Evolutionary conservation across 2,888 invertebrate genomes (phyloP), one percentile per base, ranked within the genome.

Genomic region (Nebria brevicollis): DNA sequence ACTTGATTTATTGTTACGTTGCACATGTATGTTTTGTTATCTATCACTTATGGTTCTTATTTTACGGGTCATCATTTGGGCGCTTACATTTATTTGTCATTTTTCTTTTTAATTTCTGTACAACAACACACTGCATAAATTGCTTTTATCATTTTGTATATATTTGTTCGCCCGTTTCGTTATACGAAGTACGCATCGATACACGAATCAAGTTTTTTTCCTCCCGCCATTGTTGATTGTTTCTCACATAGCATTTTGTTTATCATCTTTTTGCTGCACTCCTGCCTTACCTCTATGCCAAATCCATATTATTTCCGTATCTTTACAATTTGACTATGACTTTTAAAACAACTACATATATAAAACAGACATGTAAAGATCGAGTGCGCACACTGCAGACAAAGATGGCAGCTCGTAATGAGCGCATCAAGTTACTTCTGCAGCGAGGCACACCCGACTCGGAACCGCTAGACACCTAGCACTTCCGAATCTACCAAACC

Each of bases 401-500:
- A 91, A 96, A 96, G 92, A 95, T 97, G 88, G 93, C 94, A 87
- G 94, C 95, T 90, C 94, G 95, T 85, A 94, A 94, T 89, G 97
- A 97, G 91, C 94, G 96, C 88, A 94, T 96, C 88, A 97, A 96
- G 90, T 91, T 96, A 86, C 91, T 97, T 87, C 92, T 95, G 89
- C 95, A 96, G 91, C 94, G 96, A 88, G 97, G 96, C 90, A 94
- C 93, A 86, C 96, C 97, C 86, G 95, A 95, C 90, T 92, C 93
- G 88, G 94, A 95, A 87, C 92, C 93, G 88, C 92, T 94, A 88
- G 94, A 94, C 89, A 92, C 93, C 88, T 94, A 92, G 84, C 83
- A 75, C 25, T 66, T 70, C 41, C 41, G 34, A 77, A 82, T 78
- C 34, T 34, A 34, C 34, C 54, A 66, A 74, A 68, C 77, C 82